These are phyloP conservation scores for Hyla sarda DNA, from an alignment of 2,113 vertebrate species.

Conservation along the genomic window DNA sequence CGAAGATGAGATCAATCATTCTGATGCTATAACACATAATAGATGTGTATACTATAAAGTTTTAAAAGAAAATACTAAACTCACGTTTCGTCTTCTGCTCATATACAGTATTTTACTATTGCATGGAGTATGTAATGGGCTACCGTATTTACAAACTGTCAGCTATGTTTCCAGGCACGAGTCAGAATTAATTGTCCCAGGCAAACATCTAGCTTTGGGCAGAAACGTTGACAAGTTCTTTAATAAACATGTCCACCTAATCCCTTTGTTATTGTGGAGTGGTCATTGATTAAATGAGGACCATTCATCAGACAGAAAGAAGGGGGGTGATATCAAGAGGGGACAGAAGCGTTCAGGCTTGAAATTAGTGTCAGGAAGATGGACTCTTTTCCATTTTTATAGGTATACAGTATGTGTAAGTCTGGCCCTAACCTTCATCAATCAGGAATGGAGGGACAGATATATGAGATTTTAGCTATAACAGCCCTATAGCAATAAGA, in stretches of 20 bases:
- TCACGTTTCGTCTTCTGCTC: too few species aligned
- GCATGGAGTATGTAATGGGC: conserved; percentile 18
- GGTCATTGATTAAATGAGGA: conserved; percentile 55
- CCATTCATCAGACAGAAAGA: conserved; percentile 41
- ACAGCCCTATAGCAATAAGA: conserved; percentile 49
- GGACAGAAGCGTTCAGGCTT: conserved; percentile 51
- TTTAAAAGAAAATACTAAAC: too few species aligned
- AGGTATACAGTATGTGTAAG: conserved; percentile 43
- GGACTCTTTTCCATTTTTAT: conserved; percentile 55
- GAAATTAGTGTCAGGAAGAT: conserved; percentile 60
- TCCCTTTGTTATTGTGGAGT: conserved; percentile 54
- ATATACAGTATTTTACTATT: too few species aligned
- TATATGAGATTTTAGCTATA: conserved; percentile 54
- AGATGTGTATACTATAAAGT: too few species aligned
- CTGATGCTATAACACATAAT: too few species aligned
- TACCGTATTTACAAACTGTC: conserved; percentile 12
- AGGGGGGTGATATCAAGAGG: conserved; percentile 44
- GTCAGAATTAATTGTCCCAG: conserved; percentile 38
- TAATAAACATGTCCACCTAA: conserved; percentile 58
- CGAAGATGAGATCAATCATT: too few species aligned
- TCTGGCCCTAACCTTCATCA: conserved; percentile 56
- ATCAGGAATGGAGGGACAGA: conserved; percentile 47
- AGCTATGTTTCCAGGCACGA: conserved; percentile 4
- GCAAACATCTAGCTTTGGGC: conserved; percentile 48
- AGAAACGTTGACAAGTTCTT: conserved; percentile 54